phyloP scores from a whole-genome alignment of 2,113 vertebrate species.

The Chlamydotis undulata region DNA sequence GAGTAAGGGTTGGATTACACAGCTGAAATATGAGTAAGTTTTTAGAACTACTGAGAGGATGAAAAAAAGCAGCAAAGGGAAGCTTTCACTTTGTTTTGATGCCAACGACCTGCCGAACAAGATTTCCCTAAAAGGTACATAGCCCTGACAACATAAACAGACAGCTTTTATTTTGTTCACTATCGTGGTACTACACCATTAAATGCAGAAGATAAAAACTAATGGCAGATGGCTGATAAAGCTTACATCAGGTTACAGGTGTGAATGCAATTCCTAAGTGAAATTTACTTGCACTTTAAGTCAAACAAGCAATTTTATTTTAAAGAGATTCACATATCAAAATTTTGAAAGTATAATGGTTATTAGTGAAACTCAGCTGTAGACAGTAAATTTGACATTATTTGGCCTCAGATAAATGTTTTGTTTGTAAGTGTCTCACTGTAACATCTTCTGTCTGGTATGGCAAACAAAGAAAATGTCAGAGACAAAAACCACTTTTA shows the following conservation, averaged over 20 bases:
- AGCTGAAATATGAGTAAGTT: accelerated
- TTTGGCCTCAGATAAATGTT: neutral
- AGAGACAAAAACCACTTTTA: neutral
- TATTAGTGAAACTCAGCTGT: neutral
- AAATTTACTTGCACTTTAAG: neutral
- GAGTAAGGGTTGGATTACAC: neutral
- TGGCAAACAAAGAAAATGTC: neutral
- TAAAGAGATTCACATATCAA: neutral
- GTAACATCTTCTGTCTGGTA: neutral
- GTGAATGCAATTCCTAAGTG: neutral
- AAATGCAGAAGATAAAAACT: neutral
- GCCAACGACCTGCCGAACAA: neutral
- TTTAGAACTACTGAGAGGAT: neutral
- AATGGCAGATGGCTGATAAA: neutral
- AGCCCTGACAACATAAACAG: neutral
- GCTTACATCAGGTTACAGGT: neutral
- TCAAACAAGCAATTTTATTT: neutral
- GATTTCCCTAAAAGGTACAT: neutral
- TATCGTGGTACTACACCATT: neutral
- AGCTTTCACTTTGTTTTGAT: neutral
- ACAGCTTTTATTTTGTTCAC: neutral
- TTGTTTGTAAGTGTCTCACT: neutral
- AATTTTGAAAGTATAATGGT: neutral
- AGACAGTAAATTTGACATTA: neutral
- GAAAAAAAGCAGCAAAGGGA: neutral